Conservation (phyloP, 2,113 vertebrate species). For the Setophaga coronata region DNA sequence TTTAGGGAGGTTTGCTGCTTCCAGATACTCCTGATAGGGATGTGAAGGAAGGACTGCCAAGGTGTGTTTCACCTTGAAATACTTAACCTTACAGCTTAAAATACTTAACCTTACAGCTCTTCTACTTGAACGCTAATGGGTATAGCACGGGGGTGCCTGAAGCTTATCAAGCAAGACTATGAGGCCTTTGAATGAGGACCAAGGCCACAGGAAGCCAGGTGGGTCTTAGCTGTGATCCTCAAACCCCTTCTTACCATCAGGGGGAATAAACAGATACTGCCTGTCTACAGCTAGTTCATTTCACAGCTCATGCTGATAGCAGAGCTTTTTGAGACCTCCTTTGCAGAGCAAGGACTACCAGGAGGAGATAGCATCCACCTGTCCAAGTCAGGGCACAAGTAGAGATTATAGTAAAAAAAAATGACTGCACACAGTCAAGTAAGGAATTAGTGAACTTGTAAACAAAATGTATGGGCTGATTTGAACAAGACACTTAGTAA, state of each 20-base stretch:
- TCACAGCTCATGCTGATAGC: neutral
- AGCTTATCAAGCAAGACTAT: neutral
- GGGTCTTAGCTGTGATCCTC: neutral
- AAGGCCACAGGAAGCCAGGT: neutral
- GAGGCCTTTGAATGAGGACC: neutral
- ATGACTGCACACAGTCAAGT: neutral
- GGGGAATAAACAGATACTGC: neutral
- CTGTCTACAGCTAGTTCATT: neutral
- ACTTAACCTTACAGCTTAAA: neutral
- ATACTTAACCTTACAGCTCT: neutral
- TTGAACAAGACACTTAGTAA: neutral
- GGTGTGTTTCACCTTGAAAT: neutral
- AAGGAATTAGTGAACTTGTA: neutral
- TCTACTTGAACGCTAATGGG: neutral
- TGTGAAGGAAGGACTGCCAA: neutral
- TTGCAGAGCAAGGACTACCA: neutral
- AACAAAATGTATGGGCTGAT: neutral
- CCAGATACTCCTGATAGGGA: neutral
- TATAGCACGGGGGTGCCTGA: neutral
- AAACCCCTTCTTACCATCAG: neutral
- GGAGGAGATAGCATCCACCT: neutral
- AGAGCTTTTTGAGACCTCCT: neutral
- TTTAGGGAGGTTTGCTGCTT: neutral
- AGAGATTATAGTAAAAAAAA: neutral
- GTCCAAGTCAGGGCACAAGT: neutral